Base-by-base conservation (phyloP, 2,113 vertebrate genomes). In the Phrynosoma platyrhinos region DNA sequence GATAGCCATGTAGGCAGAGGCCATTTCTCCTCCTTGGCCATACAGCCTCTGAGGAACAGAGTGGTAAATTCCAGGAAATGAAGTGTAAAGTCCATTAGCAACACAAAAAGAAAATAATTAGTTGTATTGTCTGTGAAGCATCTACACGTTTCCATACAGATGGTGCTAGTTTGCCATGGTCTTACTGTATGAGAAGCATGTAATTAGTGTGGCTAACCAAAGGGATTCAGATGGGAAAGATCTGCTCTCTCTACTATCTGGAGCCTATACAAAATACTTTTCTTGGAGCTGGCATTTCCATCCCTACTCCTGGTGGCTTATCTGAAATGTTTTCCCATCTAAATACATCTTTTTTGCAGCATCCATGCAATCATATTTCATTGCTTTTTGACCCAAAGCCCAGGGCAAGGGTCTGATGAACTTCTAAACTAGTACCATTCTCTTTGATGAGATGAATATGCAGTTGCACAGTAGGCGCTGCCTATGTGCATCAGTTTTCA, bases 321-420 rank as follows among this genome's bases (percentile, higher is more conserved):
- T 91, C 0, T 2, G 83, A 90, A 81, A 90, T 82, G n/a, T 90
- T 93, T 90, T 55, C 32, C 80, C 32, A 80, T 92, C 91, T 94
- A 80, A 95, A 85, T 53, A 74, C 71, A 90, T 93, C 40, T 36
- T 30, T 92, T 87, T 90, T 27, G 58, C 88, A 77, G 55, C 75
- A 55, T 92, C 85, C 87, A 92, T 92, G 87, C 87, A 95, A 91
- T 93, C 92, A 93, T 91, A 93, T 95, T 93, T 92, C 91, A 90
- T 92, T 91, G 86, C 92, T 91, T 91, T 92, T 92, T 68, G 91
- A 94, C 91, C 86, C 91, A 0, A 92, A 83, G 90, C 93, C 84
- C 21, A 0, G 0, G 90, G 95, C 83, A 94, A 95, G 85, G 91
- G 88, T 92, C 91, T 95, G 92, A 95, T 95, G 92, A 95, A 94